phyloP scores from a whole-genome alignment of 2,797 vertebrate species.

The Graptemys geographica region DNA sequence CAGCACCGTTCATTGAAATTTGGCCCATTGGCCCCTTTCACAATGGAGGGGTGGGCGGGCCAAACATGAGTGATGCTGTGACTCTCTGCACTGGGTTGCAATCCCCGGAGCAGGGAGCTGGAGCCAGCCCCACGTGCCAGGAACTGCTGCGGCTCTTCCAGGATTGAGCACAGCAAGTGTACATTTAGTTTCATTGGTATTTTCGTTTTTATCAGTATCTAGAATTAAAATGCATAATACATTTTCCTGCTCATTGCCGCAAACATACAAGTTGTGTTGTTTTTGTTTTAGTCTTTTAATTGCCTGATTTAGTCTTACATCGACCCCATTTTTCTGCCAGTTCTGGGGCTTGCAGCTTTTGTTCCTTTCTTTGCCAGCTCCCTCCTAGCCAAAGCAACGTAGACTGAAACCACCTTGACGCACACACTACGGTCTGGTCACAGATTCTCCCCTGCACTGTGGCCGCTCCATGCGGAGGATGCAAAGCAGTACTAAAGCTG shows the following conservation, averaged over 20 bases:
- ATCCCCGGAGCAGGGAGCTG: not conserved
- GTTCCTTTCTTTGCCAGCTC: not conserved
- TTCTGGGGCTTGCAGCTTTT: not conserved
- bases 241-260: not conserved
- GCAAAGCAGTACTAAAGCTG: not conserved
- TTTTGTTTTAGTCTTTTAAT: not conserved
- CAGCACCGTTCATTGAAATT: not conserved
- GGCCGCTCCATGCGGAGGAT: not conserved
- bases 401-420: not conserved
- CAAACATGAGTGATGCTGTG: not conserved
- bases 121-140: not conserved
- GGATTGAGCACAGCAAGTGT: not conserved
- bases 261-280: too few relatives aligned
- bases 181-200: not conserved
- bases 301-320: not conserved
- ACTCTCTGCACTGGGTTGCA: not conserved
- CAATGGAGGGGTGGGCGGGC: too few relatives aligned
- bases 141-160: not conserved
- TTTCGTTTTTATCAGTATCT: too few relatives aligned
- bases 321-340: not conserved
- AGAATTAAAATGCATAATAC: not conserved
- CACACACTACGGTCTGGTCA: not conserved
- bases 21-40: not conserved
- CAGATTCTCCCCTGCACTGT: not conserved
- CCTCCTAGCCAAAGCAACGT: not conserved